A percentile compares a stretch with the other conserved stretches of the same genome.
phyloP scores from a whole-genome alignment of 2,888 invertebrate species.

The Vannuccia rotundouncinata region DNA sequence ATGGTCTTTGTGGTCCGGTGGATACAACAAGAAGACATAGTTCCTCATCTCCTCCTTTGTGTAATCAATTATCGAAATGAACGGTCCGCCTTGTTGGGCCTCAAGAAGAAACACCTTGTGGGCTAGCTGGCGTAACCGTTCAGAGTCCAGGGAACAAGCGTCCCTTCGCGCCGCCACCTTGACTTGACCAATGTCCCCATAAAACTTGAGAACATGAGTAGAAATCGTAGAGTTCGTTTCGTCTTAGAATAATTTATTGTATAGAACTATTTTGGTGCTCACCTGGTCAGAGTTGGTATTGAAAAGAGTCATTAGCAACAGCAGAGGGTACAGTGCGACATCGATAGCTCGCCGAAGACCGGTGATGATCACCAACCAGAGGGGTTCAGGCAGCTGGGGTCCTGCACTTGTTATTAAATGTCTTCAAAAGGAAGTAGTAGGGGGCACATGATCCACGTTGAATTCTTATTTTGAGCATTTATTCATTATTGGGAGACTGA shows the following conservation, averaged over 20 bases:
- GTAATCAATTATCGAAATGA: background rate
- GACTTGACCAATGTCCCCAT: slow-evolving; percentile 75
- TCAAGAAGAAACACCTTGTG: slow-evolving; percentile 69
- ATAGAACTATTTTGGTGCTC: too few relatives aligned
- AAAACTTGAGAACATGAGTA: slow-evolving; percentile 62
- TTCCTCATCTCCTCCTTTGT: slow-evolving; percentile 25
- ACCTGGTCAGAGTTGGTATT: slow-evolving; percentile 71
- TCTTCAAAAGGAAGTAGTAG: slow-evolving; percentile 43
- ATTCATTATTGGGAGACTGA: background rate
- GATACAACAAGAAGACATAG: slow-evolving; percentile 24
- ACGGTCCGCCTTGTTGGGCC: slow-evolving; percentile 57
- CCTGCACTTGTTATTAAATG: slow-evolving; percentile 68
- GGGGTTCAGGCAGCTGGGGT: slow-evolving; percentile 67
- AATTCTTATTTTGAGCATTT: background rate
- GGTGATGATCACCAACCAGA: slow-evolving; percentile 78
- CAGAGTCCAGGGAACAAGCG: slow-evolving; percentile 74
- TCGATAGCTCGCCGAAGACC: slow-evolving; percentile 74
- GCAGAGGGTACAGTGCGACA: slow-evolving; percentile 73
- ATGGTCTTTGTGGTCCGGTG: background rate
- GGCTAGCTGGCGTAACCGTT: slow-evolving; percentile 75
- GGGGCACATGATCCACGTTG: background rate
- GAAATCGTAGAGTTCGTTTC: background rate
- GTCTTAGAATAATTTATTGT: too few relatives aligned
- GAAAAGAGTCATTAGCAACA: slow-evolving; percentile 80
- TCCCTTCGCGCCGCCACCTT: slow-evolving; percentile 86